Evolutionary conservation across 2,888 invertebrate genomes (phyloP).

Genomic region (Euplagia quadripunctaria): DNA sequence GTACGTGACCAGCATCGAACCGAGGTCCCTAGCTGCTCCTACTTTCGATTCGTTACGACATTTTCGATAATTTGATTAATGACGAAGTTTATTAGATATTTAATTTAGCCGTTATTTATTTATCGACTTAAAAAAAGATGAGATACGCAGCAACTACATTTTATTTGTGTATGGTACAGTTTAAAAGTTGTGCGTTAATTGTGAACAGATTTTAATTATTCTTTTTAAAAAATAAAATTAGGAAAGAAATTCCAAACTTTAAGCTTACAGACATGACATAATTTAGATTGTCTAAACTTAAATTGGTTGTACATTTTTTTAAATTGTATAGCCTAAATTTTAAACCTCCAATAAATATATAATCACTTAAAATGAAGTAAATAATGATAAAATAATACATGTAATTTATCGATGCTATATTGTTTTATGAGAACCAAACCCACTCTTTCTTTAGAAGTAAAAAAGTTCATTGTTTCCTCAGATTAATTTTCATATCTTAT

Average conservation of each 20-base stretch:
- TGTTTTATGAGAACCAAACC: not conserved
- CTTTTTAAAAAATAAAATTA: not conserved
- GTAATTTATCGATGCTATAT: not conserved
- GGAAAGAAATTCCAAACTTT: not conserved
- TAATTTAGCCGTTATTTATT: slow-evolving; percentile 5
- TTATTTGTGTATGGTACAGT: too few species aligned
- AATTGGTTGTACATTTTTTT: not conserved
- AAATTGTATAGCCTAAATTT: not conserved
- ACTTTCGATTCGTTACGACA: slow-evolving; percentile 26
- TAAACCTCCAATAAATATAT: not conserved
- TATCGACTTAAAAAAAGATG: slow-evolving; percentile 3
- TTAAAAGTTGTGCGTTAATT: not conserved
- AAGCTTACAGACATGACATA: not conserved
- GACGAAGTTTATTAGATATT: slow-evolving; percentile 22
- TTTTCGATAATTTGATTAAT: slow-evolving; percentile 35
- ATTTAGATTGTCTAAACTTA: too few species aligned
- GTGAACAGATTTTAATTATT: not conserved
- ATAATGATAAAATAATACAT: not conserved
- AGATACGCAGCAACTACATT: too few species aligned
- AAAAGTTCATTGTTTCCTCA: not conserved
- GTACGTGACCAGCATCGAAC: slow-evolving; percentile 53
- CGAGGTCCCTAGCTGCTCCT: slow-evolving; percentile 1
- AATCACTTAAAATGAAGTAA: not conserved
- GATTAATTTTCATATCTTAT: not conserved
- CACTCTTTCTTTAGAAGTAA: not conserved